Percentiles rank a stretch among this genome's conserved stretches.
Conservation (phyloP, 2,888 invertebrate genomes). For the Lutraria lutraria region DNA sequence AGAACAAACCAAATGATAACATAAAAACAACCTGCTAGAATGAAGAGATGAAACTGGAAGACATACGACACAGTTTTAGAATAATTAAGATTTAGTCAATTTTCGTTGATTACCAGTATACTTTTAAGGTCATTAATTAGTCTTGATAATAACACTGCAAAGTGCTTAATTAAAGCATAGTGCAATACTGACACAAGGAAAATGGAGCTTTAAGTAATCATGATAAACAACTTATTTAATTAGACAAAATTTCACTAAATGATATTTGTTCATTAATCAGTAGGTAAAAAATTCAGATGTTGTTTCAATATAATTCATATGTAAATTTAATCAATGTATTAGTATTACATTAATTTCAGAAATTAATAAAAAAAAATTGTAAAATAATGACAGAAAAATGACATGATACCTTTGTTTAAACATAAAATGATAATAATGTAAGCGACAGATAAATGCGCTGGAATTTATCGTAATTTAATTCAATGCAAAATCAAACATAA, state of each 20-base stretch:
- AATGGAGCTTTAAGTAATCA: not conserved
- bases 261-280: not conserved
- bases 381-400: not conserved
- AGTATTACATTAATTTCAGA: not conserved
- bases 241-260: not conserved
- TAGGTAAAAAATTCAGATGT: not conserved
- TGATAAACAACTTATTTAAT: not conserved
- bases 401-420: not conserved
- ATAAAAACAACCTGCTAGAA: constrained; percentile 21
- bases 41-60: constrained; percentile 10
- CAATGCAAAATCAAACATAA: constrained; percentile 5
- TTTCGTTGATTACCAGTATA: not conserved
- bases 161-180: not conserved
- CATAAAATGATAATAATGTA: not conserved
- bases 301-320: too few species aligned
- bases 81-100: not conserved
- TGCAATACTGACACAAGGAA: not conserved
- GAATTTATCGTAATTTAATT: not conserved
- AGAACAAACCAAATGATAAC: not conserved
- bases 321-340: not conserved
- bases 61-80: not conserved
- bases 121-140: not conserved
- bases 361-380: not conserved
- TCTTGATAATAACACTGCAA: not conserved
- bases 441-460: not conserved